Conservation (phyloP, 2,888 invertebrate genomes). For the Abrostola triplasia region DNA sequence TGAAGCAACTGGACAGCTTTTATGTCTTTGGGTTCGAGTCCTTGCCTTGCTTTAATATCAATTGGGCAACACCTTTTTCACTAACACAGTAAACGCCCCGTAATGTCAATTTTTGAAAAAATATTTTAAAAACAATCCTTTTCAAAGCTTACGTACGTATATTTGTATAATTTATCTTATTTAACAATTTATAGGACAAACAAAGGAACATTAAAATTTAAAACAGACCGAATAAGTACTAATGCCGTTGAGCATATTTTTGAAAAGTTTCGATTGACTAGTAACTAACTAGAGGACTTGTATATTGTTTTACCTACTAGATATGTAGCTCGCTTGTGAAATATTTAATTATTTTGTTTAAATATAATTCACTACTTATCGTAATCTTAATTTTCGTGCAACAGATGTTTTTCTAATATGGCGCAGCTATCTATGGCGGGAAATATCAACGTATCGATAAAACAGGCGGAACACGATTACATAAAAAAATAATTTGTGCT, state of each 20-base stretch:
- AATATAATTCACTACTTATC: conserved; percentile 27
- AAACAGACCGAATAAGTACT: conserved; percentile 50
- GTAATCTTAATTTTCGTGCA: conserved; percentile 17
- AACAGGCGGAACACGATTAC: conserved; percentile 50
- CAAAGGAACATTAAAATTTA: conserved; percentile 40
- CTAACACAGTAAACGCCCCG: background rate
- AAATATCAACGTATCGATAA: conserved; percentile 26
- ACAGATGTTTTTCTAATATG: conserved; percentile 31
- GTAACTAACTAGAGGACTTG: conserved; percentile 54
- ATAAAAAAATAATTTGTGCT: conserved; percentile 51
- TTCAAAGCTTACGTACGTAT: conserved; percentile 28
- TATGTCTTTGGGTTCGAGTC: too few relatives aligned
- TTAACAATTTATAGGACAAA: conserved; percentile 39
- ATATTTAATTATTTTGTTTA: conserved; percentile 35
- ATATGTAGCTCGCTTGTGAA: conserved; percentile 53
- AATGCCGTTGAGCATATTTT: conserved; percentile 53
- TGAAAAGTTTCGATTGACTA: conserved; percentile 56
- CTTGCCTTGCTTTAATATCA: conserved; percentile 6
- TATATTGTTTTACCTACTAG: conserved; percentile 47
- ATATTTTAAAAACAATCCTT: conserved; percentile 20
- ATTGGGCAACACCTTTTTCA: conserved; percentile 10
- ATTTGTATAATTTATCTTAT: conserved; percentile 36
- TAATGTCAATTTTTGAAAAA: conserved; percentile 2
- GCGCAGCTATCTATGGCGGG: conserved; percentile 38
- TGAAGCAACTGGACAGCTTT: too few relatives aligned